Conservation (phyloP, 2,113 vertebrate species). For the Rissa tridactyla region DNA sequence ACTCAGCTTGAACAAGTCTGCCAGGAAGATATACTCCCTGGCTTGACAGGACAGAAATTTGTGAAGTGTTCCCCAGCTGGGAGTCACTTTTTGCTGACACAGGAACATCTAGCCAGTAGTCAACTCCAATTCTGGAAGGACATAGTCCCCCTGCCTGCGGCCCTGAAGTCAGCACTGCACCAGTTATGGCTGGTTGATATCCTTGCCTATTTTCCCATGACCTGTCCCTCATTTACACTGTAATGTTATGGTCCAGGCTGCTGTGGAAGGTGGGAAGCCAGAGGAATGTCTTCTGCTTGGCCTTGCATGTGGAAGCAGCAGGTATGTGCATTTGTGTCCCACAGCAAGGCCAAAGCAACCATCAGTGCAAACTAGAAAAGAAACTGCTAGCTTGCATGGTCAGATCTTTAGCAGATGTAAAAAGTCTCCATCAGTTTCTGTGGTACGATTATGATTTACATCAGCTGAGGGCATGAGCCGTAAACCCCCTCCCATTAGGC, state of each 20-base stretch:
- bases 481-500: background rate
- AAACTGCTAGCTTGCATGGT: background rate
- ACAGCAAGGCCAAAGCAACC: background rate
- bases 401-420: background rate
- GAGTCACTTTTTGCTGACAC: background rate
- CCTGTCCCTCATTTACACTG: background rate
- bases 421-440: background rate
- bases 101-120: background rate
- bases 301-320: background rate
- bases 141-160: background rate
- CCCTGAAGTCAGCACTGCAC: background rate
- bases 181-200: background rate
- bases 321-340: background rate
- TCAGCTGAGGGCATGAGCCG: background rate
- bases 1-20: background rate
- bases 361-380: background rate
- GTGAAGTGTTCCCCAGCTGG: background rate
- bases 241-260: background rate
- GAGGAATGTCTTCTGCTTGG: background rate
- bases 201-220: background rate
- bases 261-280: background rate
- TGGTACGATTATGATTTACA: background rate
- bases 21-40: background rate
- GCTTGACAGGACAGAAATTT: background rate
- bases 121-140: background rate